Base-by-base conservation (phyloP, 2,113 vertebrate species). In the Platysternon megacephalum region DNA sequence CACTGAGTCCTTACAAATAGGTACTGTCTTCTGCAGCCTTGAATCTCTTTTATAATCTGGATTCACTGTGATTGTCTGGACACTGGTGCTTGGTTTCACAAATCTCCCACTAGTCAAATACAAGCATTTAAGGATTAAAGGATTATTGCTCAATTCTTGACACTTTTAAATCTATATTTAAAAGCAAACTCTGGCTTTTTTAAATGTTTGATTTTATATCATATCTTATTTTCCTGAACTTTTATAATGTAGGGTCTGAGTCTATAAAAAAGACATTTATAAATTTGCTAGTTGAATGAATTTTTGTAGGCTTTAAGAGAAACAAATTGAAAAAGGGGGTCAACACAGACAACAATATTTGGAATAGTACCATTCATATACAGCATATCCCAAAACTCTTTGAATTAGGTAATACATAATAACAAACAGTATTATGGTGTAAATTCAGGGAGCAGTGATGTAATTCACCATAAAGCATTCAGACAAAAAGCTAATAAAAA, bases 211-310 rank as follows among this genome's bases (percentile, higher is more conserved):
- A 16, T 61, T n/a, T 53, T 83, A 82, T 42, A 91, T 44, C 44
- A 11, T 61, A 74, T 52, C 44, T 76, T 91, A 1, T 82, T 85
- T 94, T 8, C 78, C 16, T 93, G 58, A 89, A 90, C 5, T 79
- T 61, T 42, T 53, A 48, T 1, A 65, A 35, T 17, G 7, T 74
- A 0, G 0, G 3, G 5, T 48, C 44, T 52, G 9, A 17, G 4
- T 87, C 39, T 72, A 11, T 29, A 72, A 89, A 85, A 86, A 11
- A 2, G 32, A 65, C 26, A 65, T 65, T 16, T 65, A 65, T 65
- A 19, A 35, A 19, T 12, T 78, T 78, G 19, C 44, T 52, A 65
- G 65, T 93, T 11, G 2, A 87, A 83, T 21, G 2, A 26, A 74
- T 52, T 42, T 11, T 28, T 68, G 19, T n/a, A 39, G 35, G 35